phyloP scores from a whole-genome alignment of 1,140 invertebrate species.

The Penaeus chinensis region DNA sequence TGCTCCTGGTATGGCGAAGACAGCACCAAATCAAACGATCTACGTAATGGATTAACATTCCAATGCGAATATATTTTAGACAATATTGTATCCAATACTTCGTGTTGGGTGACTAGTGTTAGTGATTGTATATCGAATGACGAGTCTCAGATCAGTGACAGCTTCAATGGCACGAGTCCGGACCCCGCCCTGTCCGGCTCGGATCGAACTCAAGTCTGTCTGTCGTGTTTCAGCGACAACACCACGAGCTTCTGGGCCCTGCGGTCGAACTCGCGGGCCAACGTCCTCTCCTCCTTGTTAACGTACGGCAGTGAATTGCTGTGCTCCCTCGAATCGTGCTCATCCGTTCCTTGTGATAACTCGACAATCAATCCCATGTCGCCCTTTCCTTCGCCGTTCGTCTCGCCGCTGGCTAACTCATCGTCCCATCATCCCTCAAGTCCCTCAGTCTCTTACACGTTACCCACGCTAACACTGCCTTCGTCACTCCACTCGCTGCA shows the following conservation, averaged over 20 bases:
- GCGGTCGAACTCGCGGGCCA: slow-evolving; percentile 32
- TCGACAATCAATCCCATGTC: slow-evolving; percentile 13
- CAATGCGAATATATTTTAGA: slow-evolving; percentile 44
- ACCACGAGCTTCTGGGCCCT: slow-evolving; percentile 38
- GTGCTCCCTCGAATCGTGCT: slow-evolving; percentile 48
- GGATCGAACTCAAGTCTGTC: slow-evolving; percentile 8
- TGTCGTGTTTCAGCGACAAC: slow-evolving; percentile 39
- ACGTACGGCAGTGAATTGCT: slow-evolving; percentile 46
- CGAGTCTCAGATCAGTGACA: background rate
- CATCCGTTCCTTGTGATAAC: slow-evolving; percentile 36
- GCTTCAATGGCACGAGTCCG: background rate
- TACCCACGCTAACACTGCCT: slow-evolving; percentile 17
- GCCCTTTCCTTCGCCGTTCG: background rate
- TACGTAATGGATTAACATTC: slow-evolving; percentile 25
- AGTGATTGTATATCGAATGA: slow-evolving; percentile 34
- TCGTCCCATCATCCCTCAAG: slow-evolving; percentile 25
- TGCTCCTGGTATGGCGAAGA: background rate
- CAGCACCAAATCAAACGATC: background rate
- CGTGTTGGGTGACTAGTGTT: slow-evolving; percentile 40
- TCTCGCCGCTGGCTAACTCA: background rate
- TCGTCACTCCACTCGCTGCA: slow-evolving; percentile 10
- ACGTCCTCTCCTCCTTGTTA: slow-evolving; percentile 2
- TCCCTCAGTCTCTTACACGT: slow-evolving; percentile 28
- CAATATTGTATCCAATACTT: background rate
- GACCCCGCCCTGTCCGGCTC: background rate